These are phyloP conservation scores for Micromys minutus DNA, from an alignment of 2,113 vertebrate species.

Conservation along the genomic window DNA sequence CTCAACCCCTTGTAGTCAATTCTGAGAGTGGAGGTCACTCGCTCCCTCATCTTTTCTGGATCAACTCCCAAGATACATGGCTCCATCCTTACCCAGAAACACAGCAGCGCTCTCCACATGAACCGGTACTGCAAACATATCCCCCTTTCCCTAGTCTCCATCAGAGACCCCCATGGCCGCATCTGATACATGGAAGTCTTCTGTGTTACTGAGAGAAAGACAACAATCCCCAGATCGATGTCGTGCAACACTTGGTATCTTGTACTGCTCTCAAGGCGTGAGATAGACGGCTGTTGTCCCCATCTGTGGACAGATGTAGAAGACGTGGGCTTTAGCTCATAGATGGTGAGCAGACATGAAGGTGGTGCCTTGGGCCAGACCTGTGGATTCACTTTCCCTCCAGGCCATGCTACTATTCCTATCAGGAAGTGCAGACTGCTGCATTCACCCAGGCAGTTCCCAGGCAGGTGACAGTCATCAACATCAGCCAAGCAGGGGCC, in stretches of 20 bases:
- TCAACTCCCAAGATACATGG: rapidly evolving
- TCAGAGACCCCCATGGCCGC: rapidly evolving
- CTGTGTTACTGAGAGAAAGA: rapidly evolving
- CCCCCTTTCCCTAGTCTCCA: rapidly evolving
- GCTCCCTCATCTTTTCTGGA: not conserved
- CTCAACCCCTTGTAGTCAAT: rapidly evolving
- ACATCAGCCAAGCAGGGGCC: not conserved
- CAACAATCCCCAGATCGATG: rapidly evolving
- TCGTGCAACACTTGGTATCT: rapidly evolving
- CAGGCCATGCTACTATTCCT: rapidly evolving
- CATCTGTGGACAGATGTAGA: rapidly evolving
- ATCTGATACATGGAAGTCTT: rapidly evolving
- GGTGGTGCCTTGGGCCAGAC: too few relatives aligned
- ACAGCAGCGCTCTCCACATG: rapidly evolving
- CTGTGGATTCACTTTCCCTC: rapidly evolving
- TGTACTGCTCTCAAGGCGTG: rapidly evolving
- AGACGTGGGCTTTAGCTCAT: rapidly evolving
- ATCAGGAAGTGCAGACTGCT: rapidly evolving
- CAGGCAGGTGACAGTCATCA: not conserved
- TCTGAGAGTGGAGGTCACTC: too few relatives aligned
- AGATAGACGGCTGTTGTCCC: rapidly evolving
- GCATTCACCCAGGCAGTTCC: not conserved
- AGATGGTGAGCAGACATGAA: rapidly evolving
- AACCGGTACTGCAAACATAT: rapidly evolving
- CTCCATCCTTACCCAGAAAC: not conserved